A percentile compares a stretch with the other conserved stretches of the same genome.
Conservation (phyloP, 2,888 invertebrate genomes). For the Caenorhabditis imperialis region DNA sequence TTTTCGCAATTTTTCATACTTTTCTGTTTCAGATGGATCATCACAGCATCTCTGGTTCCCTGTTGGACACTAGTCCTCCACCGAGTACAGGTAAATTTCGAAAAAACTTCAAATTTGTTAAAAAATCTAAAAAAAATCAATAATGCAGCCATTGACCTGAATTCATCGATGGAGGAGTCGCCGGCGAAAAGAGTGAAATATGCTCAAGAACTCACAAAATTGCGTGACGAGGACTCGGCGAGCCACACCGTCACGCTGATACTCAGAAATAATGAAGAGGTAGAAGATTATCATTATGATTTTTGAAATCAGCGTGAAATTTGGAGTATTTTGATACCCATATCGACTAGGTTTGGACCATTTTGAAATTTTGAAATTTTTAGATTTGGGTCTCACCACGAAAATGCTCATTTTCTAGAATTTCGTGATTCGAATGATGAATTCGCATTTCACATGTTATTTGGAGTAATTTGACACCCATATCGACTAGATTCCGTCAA, state of each 20-base stretch:
- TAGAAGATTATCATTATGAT: not conserved
- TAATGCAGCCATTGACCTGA: constrained; percentile 19
- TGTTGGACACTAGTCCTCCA: constrained; percentile 35
- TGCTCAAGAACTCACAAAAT: constrained; percentile 21
- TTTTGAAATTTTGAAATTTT: no score
- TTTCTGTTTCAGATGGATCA: constrained; percentile 24
- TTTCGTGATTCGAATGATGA: no score
- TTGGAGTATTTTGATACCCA: no score
- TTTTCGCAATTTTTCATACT: not conserved
- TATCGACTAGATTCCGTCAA: no score
- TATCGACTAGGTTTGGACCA: no score
- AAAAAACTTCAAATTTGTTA: not conserved
- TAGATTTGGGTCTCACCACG: no score
- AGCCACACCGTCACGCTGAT: constrained; percentile 36
- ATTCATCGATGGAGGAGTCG: constrained; percentile 37
- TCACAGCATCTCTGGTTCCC: constrained; percentile 7
- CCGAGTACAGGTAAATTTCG: constrained; percentile 4
- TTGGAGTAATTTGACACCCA: no score
- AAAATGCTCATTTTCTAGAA: no score
- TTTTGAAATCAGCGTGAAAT: no score
- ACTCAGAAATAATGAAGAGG: constrained; percentile 37
- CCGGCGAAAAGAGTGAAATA: constrained; percentile 35
- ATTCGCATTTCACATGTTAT: no score
- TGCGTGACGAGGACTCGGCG: constrained; percentile 10
- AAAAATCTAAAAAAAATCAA: no score